Evolutionary conservation across 2,888 invertebrate species (phyloP), one percentile per base, ranked within the genome.

Genomic region (Apodemia hepburni): DNA sequence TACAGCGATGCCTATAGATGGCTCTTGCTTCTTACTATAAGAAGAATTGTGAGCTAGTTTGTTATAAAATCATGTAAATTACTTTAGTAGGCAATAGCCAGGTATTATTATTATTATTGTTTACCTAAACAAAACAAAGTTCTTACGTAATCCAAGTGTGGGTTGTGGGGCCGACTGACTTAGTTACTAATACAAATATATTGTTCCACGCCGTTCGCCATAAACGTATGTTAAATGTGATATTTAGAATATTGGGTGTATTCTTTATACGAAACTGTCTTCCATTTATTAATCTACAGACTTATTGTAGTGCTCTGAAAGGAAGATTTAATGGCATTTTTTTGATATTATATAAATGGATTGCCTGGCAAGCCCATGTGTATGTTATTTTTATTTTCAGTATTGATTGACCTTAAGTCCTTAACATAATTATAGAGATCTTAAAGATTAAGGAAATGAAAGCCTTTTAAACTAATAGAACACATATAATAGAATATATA

Each of bases 181-280:
- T 81, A 82, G 74, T 73, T 68, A 66, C 60, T 65, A 68, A 65
- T 65, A 68, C 69, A 70, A 75, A 75, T 73, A 76, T 73, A 74
- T 70, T 74, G 69, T 71, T 72, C 73, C 69, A 70, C 69, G 71
- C 73, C 68, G 71, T 70, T 68, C 65, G 65, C 83, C 84, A 82
- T 79, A 85, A 76, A 58, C 8, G 22, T 78, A 85, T 87, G 85
- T 71, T 73, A 85, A 86, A 80, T 54, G 76, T 82, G 83, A 71
- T 83, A 84, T 86, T 85, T 84, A 75, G 69, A 67, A 70, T 70
- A 73, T 74, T 71, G 58, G 63, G 64, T 59, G 65, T 62, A 72
- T 75, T 75, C 73, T 74, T 76, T 73, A 71, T 72, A 71, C 64
- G 22, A 61, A 15, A 58, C 27, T 54, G 54, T 65, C 62, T 61